A percentile compares a stretch with the other conserved stretches of the same genome.
phyloP scores from a whole-genome alignment of 2,113 vertebrate species.

The Sarotherodon lohbergeri region DNA sequence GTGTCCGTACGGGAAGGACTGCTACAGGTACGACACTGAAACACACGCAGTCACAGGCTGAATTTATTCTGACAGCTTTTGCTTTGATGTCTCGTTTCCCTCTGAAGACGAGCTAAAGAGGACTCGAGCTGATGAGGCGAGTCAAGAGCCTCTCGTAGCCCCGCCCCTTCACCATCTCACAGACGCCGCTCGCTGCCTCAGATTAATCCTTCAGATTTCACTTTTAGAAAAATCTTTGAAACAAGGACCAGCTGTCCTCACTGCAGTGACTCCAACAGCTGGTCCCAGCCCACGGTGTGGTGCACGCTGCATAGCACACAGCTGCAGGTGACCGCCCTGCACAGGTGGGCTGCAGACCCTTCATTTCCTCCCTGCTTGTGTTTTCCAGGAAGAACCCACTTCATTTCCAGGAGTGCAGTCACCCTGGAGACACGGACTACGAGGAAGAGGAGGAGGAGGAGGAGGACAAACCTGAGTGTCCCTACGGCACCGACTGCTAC shows the following conservation, averaged over 20 bases:
- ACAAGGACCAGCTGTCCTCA: background rate
- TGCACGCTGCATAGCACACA: background rate
- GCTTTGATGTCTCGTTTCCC: background rate
- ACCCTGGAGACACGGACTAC: slow-evolving; percentile 69
- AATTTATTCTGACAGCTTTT: background rate
- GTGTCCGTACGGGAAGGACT: slow-evolving; percentile 70
- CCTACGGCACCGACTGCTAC: slow-evolving; percentile 73
- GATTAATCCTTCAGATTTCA: background rate
- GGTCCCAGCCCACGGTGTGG: fast-evolving
- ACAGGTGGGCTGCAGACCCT: background rate
- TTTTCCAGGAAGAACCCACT: slow-evolving; percentile 68
- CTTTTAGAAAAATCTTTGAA: background rate
- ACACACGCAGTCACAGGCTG: background rate
- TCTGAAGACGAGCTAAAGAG: background rate
- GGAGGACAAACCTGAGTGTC: slow-evolving; percentile 63
- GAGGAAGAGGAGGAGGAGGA: slow-evolving; percentile 16
- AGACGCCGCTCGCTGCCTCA: background rate
- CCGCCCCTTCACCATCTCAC: background rate
- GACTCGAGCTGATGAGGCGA: background rate
- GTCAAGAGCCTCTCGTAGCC: background rate
- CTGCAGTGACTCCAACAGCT: background rate
- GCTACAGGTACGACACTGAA: slow-evolving; percentile 67
- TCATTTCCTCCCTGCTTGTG: background rate
- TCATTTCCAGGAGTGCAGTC: slow-evolving; percentile 73
- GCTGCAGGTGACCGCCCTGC: background rate